phyloP scores from a whole-genome alignment of 2,797 vertebrate species.

The Alca torda region DNA sequence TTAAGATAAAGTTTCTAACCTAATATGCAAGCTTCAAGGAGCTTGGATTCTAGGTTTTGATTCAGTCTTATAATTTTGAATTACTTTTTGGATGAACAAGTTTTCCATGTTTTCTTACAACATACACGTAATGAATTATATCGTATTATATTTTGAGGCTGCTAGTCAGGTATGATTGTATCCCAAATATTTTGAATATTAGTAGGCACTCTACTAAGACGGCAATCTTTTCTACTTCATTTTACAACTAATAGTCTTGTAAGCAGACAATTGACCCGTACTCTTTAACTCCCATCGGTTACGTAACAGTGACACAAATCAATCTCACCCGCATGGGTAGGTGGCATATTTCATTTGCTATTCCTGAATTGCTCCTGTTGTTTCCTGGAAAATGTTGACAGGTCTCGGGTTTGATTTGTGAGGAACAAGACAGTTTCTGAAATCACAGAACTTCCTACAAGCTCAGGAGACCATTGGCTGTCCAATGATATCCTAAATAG shows the following conservation, averaged over 20 bases:
- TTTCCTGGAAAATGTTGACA: background rate
- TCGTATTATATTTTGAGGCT: background rate
- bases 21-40: background rate
- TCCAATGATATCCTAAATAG: background rate
- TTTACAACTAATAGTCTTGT: background rate
- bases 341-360: background rate
- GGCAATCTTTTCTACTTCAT: background rate
- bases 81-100: background rate
- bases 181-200: background rate
- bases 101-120: background rate
- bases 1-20: background rate
- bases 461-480: background rate
- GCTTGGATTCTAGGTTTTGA: background rate
- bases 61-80: background rate
- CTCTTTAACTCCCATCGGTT: background rate
- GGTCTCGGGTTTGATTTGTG: background rate
- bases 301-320: background rate
- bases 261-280: background rate
- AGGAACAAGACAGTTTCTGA: background rate
- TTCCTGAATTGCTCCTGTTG: background rate
- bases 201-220: background rate
- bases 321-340: background rate
- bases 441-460: background rate
- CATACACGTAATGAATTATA: background rate
- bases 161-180: background rate